These are phyloP conservation scores for Euplexia lucipara DNA, from an alignment of 2,888 invertebrate species.

Conservation along the genomic window DNA sequence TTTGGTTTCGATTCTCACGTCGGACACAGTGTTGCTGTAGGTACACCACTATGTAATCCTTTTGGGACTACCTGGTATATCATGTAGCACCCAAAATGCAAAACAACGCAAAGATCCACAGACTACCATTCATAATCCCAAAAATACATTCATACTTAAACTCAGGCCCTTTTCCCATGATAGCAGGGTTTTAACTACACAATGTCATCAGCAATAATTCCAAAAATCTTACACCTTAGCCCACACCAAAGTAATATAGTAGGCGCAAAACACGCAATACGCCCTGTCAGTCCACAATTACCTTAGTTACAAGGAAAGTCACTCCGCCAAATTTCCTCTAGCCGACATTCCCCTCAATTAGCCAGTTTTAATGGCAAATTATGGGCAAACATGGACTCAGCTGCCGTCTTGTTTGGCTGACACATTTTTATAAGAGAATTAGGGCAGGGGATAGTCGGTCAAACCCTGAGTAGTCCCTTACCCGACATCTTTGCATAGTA, in stretches of 20 bases:
- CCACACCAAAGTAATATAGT: slow-evolving; percentile 56
- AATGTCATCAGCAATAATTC: neutral
- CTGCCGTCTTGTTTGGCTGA: slow-evolving; percentile 56
- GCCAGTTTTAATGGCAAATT: slow-evolving; percentile 68
- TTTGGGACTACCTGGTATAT: too few relatives aligned
- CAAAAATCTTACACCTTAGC: slow-evolving; percentile 38
- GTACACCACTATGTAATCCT: too few relatives aligned
- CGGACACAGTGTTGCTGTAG: too few relatives aligned
- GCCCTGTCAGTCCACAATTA: slow-evolving; percentile 65
- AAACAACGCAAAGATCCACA: too few relatives aligned
- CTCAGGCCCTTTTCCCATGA: too few relatives aligned
- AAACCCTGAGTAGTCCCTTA: neutral
- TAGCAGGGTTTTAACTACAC: too few relatives aligned
- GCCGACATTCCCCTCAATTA: slow-evolving; percentile 73
- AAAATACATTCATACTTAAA: neutral
- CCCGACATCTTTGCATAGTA: slow-evolving; percentile 18
- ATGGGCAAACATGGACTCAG: slow-evolving; percentile 60
- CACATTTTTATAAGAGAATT: slow-evolving; percentile 58
- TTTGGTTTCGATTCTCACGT: too few relatives aligned
- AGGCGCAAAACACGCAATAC: slow-evolving; percentile 73
- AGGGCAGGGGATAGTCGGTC: slow-evolving; percentile 24
- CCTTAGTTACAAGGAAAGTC: slow-evolving; percentile 76
- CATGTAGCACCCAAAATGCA: too few relatives aligned
- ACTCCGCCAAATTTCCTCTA: slow-evolving; percentile 74
- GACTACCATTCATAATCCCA: neutral